A percentile compares a stretch with the other conserved stretches of the same genome.
phyloP scores from a whole-genome alignment of 2,888 invertebrate genomes.

The Phania funesta region DNA sequence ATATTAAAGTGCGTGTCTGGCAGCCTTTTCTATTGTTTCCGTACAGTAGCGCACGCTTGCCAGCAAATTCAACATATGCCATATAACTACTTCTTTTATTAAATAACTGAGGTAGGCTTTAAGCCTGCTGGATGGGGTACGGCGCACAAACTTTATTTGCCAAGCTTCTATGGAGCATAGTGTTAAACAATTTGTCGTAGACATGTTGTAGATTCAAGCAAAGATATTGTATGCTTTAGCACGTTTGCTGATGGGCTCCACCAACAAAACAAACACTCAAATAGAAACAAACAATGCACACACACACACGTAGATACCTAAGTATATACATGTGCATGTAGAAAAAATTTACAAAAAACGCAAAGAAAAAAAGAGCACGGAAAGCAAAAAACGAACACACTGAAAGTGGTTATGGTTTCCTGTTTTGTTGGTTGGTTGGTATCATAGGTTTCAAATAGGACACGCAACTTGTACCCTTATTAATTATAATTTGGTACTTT shows the following conservation, averaged over 20 bases:
- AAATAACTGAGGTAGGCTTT: slow-evolving; percentile 9
- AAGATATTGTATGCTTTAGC: slow-evolving; percentile 62
- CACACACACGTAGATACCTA: neutral
- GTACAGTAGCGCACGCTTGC: slow-evolving; percentile 29
- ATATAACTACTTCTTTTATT: slow-evolving; percentile 25
- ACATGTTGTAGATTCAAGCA: slow-evolving; percentile 68
- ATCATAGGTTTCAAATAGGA: neutral
- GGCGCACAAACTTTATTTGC: slow-evolving; percentile 46
- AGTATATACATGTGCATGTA: neutral
- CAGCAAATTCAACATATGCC: neutral
- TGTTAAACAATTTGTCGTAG: slow-evolving; percentile 67
- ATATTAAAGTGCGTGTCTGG: slow-evolving; percentile 39
- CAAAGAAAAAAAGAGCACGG: slow-evolving; percentile 10
- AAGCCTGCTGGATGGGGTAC: neutral
- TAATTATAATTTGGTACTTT: neutral
- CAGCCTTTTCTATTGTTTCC: slow-evolving; percentile 24
- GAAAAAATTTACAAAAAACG: neutral
- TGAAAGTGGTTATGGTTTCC: slow-evolving; percentile 37
- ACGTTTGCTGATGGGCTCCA: slow-evolving; percentile 57
- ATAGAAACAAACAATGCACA: slow-evolving; percentile 21
- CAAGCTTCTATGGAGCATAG: slow-evolving; percentile 57
- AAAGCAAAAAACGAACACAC: slow-evolving; percentile 32
- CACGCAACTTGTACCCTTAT: neutral
- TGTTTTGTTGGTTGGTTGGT: slow-evolving; percentile 2
- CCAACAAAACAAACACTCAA: slow-evolving; percentile 32